Evolutionary conservation across 2,797 vertebrate genomes (phyloP).

Genomic region (Poeciliopsis infans): DNA sequence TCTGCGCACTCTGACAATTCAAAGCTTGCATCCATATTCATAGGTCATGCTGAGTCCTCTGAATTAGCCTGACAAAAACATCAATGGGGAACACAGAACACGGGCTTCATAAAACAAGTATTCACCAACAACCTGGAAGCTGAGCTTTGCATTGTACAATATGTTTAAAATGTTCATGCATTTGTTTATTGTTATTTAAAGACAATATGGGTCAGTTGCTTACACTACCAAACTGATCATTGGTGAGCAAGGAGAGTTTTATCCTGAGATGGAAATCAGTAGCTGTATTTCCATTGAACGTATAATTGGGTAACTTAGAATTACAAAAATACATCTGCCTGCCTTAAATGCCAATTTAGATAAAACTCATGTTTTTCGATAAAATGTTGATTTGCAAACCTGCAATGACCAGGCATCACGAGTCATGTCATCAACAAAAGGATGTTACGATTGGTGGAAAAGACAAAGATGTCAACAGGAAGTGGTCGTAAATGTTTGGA

Average conservation of each 20-base stretch:
- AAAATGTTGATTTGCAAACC: too few species aligned
- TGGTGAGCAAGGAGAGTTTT: neutral
- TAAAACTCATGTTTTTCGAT: too few species aligned
- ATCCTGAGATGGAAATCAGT: neutral
- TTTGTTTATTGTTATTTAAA: neutral
- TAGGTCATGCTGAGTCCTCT: conserved; percentile 55
- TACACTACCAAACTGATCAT: neutral
- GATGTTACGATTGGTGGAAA: too few species aligned
- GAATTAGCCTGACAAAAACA: conserved; percentile 60
- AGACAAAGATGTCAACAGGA: too few species aligned
- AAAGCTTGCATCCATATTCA: conserved; percentile 74
- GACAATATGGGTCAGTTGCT: neutral
- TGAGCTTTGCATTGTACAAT: conserved; percentile 22
- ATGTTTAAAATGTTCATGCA: conserved; percentile 19
- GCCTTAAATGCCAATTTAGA: too few species aligned
- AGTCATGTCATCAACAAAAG: neutral
- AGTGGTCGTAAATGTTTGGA: too few species aligned
- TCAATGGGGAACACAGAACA: conserved; percentile 69
- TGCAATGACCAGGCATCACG: neutral
- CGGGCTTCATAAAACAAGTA: conserved; percentile 55
- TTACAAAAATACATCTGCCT: too few species aligned
- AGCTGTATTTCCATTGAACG: too few species aligned
- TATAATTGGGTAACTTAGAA: too few species aligned
- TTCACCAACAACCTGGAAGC: conserved; percentile 59
- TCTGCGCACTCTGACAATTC: conserved; percentile 57